These are phyloP conservation scores for Malacoctenus gilli DNA, from an alignment of 2,797 vertebrate genomes.

Conservation along the genomic window DNA sequence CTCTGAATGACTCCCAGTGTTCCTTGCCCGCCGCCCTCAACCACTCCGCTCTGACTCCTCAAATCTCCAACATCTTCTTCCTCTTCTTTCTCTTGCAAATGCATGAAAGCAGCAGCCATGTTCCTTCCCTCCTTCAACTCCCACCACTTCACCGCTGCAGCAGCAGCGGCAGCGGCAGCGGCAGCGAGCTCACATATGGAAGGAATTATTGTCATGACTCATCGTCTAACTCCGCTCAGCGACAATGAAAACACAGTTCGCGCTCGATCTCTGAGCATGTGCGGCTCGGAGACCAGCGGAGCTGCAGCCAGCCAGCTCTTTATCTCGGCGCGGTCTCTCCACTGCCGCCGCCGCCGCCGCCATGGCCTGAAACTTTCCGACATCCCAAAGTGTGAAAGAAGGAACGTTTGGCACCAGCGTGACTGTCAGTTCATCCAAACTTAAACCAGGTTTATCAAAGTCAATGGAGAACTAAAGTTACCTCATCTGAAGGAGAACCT, in stretches of 20 bases:
- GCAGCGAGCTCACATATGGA: slow-evolving; percentile 81
- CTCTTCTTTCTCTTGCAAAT: too few species aligned
- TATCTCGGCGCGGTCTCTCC: too few species aligned
- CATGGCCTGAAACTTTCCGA: too few species aligned
- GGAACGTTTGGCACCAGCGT: too few species aligned
- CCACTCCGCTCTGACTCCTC: slow-evolving; percentile 60
- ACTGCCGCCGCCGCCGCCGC: too few species aligned
- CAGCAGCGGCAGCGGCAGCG: slow-evolving; percentile 46
- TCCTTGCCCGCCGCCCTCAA: slow-evolving; percentile 46
- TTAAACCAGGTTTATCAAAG: too few species aligned
- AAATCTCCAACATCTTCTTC: slow-evolving; percentile 47
- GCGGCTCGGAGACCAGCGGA: slow-evolving; percentile 31
- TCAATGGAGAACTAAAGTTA: too few species aligned
- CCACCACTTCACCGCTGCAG: slow-evolving; percentile 34
- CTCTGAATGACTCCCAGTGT: slow-evolving; percentile 71
- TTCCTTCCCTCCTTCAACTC: slow-evolving; percentile 54
- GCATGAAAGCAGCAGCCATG: slow-evolving; percentile 44
- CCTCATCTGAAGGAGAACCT: too few species aligned
- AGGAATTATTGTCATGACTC: slow-evolving; percentile 84
- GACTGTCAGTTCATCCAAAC: too few species aligned
- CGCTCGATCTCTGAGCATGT: slow-evolving; percentile 43
- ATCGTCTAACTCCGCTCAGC: slow-evolving; percentile 71
- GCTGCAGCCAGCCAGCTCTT: slow-evolving; percentile 41
- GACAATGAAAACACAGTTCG: slow-evolving; percentile 79
- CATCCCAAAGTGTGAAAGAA: too few species aligned